Evolutionary conservation across 2,797 vertebrate genomes (phyloP), one percentile per base, ranked within the genome.

Genomic region (Pitangus sulphuratus): DNA sequence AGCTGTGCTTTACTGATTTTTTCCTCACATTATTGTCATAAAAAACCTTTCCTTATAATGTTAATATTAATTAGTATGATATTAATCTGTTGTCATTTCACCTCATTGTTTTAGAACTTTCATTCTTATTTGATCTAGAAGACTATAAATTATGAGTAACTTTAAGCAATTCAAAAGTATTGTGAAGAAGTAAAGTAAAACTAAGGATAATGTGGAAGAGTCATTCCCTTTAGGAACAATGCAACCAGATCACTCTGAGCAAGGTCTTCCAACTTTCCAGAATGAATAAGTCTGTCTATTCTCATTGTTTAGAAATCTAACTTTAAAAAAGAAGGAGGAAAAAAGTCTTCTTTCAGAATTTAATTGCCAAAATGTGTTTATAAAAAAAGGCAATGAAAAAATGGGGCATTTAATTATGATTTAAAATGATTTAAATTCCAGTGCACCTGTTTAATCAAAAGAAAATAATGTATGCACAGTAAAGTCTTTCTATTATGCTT

Each of bases 381-480:
- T 81, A 26, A 68, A 42, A 85, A 90, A 94, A 81, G 17, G 11
- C 15, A 48, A 28, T 56, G 28, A 62, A 74, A 91, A 92, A 93
- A 81, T 22, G 21, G 19, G 33, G 8, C 21, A 81, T 84, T 93
- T 95, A 90, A 95, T 94, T 94, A 90, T 84, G 76, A 91, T 90
- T 93, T 90, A 1, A 90, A 81, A 85, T 86, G 1, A 90, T 69
- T 94, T 91, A 84, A 95, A 94, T 95, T 88, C 62, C n/a, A 42
- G 35, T 87, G 94, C 91, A 95, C 91, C 95, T 95, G 88, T 86
- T 95, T 95, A 88, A 93, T 96, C 69, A 95, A 95, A 91, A 64
- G 87, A 93, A 94, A 89, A 95, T 93, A 92, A 96, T 95, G 19
- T 91, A 90, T 93, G 87, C 87, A 2, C 66, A 51, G 57, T 65